Percentiles rank a stretch among this genome's conserved stretches.
phyloP scores from a whole-genome alignment of 2,797 vertebrate genomes.

The Alouatta caraya region DNA sequence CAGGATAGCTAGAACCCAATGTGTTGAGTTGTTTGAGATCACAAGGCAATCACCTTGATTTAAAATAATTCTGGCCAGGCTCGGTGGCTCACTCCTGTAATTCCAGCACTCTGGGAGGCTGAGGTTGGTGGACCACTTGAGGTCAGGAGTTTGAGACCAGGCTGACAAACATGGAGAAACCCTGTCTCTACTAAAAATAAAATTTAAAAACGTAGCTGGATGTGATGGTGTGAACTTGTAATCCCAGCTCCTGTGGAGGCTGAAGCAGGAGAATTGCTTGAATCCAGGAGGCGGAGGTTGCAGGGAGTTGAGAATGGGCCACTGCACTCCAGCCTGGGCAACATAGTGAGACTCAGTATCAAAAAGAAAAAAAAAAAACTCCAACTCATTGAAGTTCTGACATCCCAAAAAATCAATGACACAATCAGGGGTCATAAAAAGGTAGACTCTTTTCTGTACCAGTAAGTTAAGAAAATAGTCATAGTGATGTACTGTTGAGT shows the following conservation, averaged over 20 bases:
- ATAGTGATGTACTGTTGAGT: background rate
- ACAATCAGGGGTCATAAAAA: background rate
- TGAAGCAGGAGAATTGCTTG: background rate
- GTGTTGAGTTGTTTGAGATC: background rate
- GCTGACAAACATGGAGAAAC: background rate
- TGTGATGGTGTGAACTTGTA: background rate
- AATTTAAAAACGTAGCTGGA: background rate
- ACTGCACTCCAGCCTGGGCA: background rate
- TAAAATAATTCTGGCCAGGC: background rate
- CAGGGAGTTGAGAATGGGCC: background rate
- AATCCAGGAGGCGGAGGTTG: background rate
- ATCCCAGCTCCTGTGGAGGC: background rate
- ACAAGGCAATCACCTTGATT: conserved; percentile 19
- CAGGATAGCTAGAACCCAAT: background rate
- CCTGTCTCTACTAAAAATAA: background rate
- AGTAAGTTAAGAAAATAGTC: background rate
- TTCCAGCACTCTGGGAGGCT: background rate
- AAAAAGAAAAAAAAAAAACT: background rate
- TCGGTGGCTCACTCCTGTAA: background rate
- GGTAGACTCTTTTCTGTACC: background rate
- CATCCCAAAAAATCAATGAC: background rate
- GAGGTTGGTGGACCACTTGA: background rate
- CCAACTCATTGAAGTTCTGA: background rate
- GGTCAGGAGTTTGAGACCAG: background rate
- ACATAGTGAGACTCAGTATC: background rate